phyloP scores from a whole-genome alignment of 1,140 invertebrate species.

The Drosophila mayri region DNA sequence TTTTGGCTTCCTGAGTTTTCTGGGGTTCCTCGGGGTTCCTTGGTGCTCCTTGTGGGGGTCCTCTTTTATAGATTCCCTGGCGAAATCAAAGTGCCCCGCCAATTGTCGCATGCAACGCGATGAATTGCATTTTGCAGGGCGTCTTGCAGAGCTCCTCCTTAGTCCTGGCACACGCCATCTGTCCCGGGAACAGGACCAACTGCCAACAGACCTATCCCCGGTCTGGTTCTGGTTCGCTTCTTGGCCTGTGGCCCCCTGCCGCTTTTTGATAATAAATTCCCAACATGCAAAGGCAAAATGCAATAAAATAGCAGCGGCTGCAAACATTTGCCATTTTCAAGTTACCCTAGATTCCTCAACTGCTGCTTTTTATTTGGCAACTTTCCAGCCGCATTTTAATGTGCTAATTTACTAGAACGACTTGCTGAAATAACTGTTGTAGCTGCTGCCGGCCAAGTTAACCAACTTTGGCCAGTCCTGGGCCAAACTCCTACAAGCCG shows the following conservation, averaged over 20 bases:
- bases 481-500: slow-evolving; percentile 65
- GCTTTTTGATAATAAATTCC: slow-evolving; percentile 69
- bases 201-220: slow-evolving; percentile 28
- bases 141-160: slow-evolving; percentile 22
- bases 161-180: slow-evolving; percentile 71
- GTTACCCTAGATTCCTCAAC: slow-evolving; percentile 74
- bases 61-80: slow-evolving; percentile 1
- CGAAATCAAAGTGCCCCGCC: slow-evolving; percentile 40
- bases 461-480: slow-evolving; percentile 7
- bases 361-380: slow-evolving; percentile 61
- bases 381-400: slow-evolving; percentile 63
- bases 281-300: slow-evolving; percentile 67
- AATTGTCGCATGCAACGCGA: slow-evolving; percentile 67
- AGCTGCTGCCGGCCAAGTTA: slow-evolving; percentile 9
- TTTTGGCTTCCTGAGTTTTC: slow-evolving; percentile 35
- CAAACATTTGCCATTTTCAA: slow-evolving; percentile 62
- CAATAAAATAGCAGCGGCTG: slow-evolving; percentile 76
- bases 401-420: slow-evolving; percentile 71
- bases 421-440: slow-evolving; percentile 73
- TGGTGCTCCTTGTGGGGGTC: slow-evolving; percentile 10
- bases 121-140: slow-evolving; percentile 44
- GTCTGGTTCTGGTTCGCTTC: background rate
- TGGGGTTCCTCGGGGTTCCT: slow-evolving; percentile 3
- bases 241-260: slow-evolving; percentile 19
- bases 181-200: slow-evolving; percentile 54